Base-by-base conservation (phyloP, 1,140 invertebrate species). In the Ceratoteleas bidentatus region DNA sequence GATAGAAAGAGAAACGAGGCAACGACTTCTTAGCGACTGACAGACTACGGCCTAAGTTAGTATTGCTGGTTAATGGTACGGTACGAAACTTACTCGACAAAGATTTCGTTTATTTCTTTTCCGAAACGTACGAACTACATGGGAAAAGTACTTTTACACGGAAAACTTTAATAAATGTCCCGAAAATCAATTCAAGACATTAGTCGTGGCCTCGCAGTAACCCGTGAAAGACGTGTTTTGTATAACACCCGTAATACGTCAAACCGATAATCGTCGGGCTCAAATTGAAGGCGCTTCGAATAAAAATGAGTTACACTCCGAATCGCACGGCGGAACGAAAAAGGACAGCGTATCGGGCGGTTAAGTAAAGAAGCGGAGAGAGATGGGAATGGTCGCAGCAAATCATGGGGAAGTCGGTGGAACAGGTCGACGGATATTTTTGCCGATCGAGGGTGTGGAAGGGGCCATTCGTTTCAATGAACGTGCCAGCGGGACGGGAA, bases 401-500 rank as follows among this genome's bases (percentile, higher is more conserved):
- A 82, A 80, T 79, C 53, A 33, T 61, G 43, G 52, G 69, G 61
- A 72, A 76, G 68, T 45, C 49, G 11, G 54, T 68, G 69, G 34
- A 72, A 49, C 36, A 54, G 47, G 47, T 69, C 34, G 40, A 14
- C 34, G 32, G 38, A 64, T 79, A 73, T 68, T 72, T 70, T 68
- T 38, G 53, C 34, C 69, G n/a, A 40, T 56, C 33, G 49, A 85
- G 75, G 75, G 79, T 81, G 83, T 70, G 73, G 81, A 88, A 85
- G 84, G 84, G 84, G 84, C 87, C 84, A 89, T 90, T 89, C 88
- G 88, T 90, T 89, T 90, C 88, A 89, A 89, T 89, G 87, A 89
- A 88, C 87, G 85, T 16, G 57, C 58, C 75, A 79, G 66, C 61
- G 84, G 78, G 79, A 87, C 86, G 84, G 78, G 77, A 82, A 82